These are phyloP conservation scores for Ciconia nigra DNA, from an alignment of 2,797 vertebrate genomes.

Conservation along the genomic window DNA sequence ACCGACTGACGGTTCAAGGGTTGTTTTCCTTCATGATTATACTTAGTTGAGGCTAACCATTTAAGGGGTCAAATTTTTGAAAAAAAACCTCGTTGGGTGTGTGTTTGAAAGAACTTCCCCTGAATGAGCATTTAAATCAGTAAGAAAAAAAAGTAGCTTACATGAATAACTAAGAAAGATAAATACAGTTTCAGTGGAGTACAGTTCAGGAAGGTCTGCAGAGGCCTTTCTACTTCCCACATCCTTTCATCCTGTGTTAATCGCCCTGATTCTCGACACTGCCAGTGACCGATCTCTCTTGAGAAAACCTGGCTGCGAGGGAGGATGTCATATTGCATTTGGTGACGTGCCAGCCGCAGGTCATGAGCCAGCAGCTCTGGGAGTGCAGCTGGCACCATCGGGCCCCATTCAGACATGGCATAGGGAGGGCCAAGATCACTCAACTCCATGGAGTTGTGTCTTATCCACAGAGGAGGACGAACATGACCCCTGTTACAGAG, in stretches of 20 bases:
- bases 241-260: background rate
- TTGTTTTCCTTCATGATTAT: background rate
- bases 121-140: background rate
- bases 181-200: background rate
- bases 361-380: background rate
- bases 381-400: background rate
- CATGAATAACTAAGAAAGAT: background rate
- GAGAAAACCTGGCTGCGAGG: background rate
- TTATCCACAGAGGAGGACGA: background rate
- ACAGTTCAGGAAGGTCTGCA: background rate
- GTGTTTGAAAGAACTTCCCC: background rate
- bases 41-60: background rate
- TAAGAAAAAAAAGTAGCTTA: background rate
- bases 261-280: background rate
- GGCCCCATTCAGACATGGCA: background rate
- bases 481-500: background rate
- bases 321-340: background rate
- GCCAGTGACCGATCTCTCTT: background rate
- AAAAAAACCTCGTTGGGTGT: fast-evolving
- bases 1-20: too few relatives aligned
- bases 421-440: background rate
- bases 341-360: background rate
- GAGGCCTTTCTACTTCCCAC: background rate
- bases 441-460: background rate
- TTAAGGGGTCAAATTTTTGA: background rate